These are phyloP conservation scores for Cantharis flavilabris DNA, from an alignment of 2,888 invertebrate species.

Conservation along the genomic window DNA sequence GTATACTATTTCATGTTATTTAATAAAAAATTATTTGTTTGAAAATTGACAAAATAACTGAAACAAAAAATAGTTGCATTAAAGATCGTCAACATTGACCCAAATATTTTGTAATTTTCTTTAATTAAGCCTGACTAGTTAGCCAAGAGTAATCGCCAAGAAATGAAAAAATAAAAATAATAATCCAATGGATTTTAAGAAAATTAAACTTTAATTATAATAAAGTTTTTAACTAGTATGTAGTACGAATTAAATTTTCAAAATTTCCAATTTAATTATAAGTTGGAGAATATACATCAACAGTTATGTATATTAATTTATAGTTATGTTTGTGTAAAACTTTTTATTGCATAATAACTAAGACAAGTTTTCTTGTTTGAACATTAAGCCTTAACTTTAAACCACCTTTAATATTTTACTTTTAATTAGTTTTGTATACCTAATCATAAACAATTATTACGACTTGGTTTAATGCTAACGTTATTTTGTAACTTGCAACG, in stretches of 20 bases:
- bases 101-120: not conserved
- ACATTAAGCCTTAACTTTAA: not conserved
- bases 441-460: not conserved
- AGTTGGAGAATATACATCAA: conserved; percentile 17
- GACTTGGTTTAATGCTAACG: not conserved
- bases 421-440: not conserved
- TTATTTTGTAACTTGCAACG: not conserved
- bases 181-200: conserved; percentile 9
- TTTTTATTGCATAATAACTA: conserved; percentile 1
- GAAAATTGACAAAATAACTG: too few species aligned
- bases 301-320: conserved; percentile 20
- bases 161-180: conserved; percentile 2
- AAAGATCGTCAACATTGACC: not conserved
- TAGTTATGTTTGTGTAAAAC: conserved; percentile 14
- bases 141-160: too few species aligned
- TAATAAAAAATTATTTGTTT: too few species aligned
- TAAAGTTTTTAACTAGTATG: conserved; percentile 14
- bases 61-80: not conserved
- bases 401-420: not conserved
- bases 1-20: too few species aligned
- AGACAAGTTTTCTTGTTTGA: not conserved
- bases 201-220: conserved; percentile 25
- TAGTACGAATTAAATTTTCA: conserved; percentile 18
- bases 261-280: conserved; percentile 24
- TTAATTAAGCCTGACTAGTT: not conserved